Conservation (phyloP, 2,113 vertebrate genomes). For the Hemiscyllium ocellatum region DNA sequence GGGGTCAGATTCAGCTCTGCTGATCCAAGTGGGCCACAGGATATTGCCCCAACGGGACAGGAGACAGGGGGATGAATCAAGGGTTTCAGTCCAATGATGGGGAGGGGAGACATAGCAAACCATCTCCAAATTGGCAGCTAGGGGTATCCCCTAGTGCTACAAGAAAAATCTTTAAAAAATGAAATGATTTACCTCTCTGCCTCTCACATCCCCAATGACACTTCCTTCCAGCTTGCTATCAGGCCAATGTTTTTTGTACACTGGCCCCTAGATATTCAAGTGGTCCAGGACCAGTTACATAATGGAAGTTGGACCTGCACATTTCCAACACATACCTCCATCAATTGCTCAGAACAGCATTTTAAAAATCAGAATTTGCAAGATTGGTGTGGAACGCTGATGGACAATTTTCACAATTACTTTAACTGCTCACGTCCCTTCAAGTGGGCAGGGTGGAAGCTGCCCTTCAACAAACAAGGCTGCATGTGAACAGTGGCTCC, state of each 20-base stretch:
- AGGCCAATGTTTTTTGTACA: not conserved
- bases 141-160: not conserved
- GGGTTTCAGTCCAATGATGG: no score
- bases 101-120: not conserved
- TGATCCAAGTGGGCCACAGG: not conserved
- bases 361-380: not conserved
- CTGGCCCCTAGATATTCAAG: not conserved
- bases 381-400: not conserved
- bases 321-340: not conserved
- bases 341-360: not conserved
- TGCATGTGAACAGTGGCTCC: not conserved
- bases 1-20: not conserved
- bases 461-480: not conserved
- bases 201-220: no score
- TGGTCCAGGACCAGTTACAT: not conserved
- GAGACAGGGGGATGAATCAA: no score
- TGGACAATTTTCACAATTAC: not conserved
- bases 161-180: no score
- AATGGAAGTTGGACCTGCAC: no score
- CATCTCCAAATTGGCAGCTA: not conserved
- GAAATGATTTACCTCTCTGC: no score
- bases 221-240: no score
- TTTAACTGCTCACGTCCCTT: not conserved
- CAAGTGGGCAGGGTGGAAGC: not conserved
- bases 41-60: no score